Base-by-base conservation (phyloP, 1,140 invertebrate species). In the Hyles vespertilio region DNA sequence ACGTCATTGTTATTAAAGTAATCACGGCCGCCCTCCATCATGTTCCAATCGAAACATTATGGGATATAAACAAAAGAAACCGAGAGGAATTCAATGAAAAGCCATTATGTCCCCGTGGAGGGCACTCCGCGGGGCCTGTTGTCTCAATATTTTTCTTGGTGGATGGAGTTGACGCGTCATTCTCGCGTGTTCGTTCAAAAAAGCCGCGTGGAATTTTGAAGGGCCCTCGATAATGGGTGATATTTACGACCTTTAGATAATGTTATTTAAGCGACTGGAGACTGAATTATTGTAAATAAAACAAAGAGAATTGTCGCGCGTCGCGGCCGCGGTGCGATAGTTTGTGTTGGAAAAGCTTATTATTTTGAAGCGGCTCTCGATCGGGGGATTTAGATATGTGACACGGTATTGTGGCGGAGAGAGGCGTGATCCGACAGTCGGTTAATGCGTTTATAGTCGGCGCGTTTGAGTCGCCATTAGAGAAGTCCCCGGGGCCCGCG, bases 81-180 rank as follows among this genome's bases (percentile, higher is more conserved):
- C 72, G 82, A 81, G 74, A 74, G 80, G 81, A 84, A 88, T 87
- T 88, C 78, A 81, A 85, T 88, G 83, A 81, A 84, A 86, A 79
- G 78, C 85, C 74, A 88, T 87, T 88, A 88, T 87, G 84, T 85
- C 78, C 73, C 73, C 61, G 75, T 71, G 72, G 63, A 86, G 85
- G 69, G 81, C 84, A 70, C 84, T 85, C 72, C 67, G 69, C 62
- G 51, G 32, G 55, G 65, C 54, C 74, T 79, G 81, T 85, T 87
- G 85, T 85, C 85, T 84, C 82, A 89, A 87, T 89, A 87, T 89
- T 89, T 89, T 89, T 87, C 85, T 87, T 85, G 59, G 72, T 77
- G 72, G 77, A 75, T 79, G 70, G 72, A 79, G 79, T 80, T 81
- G 82, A 82, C 76, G 77, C 76, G 85, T 86, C 81, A 88, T 77